Conservation (phyloP, 2,888 invertebrate genomes). For the Diplazon laetatorius region DNA sequence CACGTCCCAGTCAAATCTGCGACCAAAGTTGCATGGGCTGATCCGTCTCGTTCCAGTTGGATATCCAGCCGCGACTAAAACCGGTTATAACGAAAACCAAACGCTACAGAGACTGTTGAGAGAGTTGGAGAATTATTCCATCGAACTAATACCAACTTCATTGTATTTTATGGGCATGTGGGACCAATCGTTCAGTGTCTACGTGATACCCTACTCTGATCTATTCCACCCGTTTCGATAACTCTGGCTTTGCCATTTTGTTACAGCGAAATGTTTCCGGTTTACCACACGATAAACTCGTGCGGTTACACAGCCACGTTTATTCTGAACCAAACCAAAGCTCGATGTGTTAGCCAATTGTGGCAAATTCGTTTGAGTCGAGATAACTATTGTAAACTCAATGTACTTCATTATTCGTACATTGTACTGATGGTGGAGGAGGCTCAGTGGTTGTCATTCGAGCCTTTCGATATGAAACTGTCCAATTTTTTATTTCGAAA, state of each 20-base stretch:
- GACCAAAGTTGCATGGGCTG: slow-evolving; percentile 7
- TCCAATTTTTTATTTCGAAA: too few species aligned
- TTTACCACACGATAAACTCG: slow-evolving; percentile 22
- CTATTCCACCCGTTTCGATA: not conserved
- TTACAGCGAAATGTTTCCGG: slow-evolving; percentile 14
- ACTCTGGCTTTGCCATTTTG: not conserved
- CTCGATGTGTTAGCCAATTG: not conserved
- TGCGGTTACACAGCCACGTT: slow-evolving; percentile 14
- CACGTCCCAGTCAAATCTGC: slow-evolving; percentile 32
- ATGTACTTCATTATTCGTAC: too few species aligned
- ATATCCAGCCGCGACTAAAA: not conserved
- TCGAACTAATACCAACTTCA: slow-evolving; percentile 60
- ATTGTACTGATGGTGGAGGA: too few species aligned
- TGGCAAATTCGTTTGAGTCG: not conserved
- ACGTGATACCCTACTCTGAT: not conserved
- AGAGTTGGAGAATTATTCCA: slow-evolving; percentile 47
- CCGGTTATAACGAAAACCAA: not conserved
- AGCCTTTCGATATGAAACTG: too few species aligned
- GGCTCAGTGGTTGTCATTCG: too few species aligned
- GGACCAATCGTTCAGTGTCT: slow-evolving; percentile 36
- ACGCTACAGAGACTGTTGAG: not conserved
- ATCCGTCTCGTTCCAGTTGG: not conserved
- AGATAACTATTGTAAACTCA: too few species aligned
- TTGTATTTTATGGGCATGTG: slow-evolving; percentile 30
- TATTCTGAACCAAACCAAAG: not conserved